A percentile compares a stretch with the other conserved stretches of the same genome.
Evolutionary conservation across 2,113 vertebrate genomes (phyloP).

Genomic region (Tringa solitaria): DNA sequence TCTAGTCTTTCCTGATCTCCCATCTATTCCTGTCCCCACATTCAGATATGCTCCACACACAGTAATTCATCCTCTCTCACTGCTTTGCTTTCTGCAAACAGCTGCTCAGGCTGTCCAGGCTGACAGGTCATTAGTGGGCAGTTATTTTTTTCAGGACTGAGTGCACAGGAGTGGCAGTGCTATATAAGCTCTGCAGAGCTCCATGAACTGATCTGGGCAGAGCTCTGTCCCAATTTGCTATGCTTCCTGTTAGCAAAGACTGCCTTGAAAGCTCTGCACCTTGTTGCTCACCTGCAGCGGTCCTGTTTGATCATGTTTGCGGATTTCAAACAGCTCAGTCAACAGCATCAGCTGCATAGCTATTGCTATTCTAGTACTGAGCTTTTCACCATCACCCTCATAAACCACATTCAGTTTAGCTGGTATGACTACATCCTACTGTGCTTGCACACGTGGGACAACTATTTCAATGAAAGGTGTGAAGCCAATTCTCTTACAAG

Average conservation of each 20-base stretch:
- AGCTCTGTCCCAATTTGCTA: neutral
- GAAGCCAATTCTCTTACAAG: neutral
- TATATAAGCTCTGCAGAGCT: neutral
- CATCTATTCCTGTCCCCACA: conserved; percentile 62
- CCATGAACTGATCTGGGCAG: neutral
- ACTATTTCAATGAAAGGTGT: neutral
- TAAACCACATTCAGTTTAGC: conserved; percentile 19
- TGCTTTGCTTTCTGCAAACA: conserved; percentile 4
- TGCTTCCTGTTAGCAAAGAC: conserved; percentile 7
- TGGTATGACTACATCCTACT: neutral
- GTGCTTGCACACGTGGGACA: neutral
- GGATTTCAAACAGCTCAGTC: neutral
- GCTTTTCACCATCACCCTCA: neutral
- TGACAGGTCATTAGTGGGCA: conserved; percentile 59
- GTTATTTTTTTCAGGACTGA: conserved; percentile 11
- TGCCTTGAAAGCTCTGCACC: neutral
- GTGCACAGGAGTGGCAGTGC: neutral
- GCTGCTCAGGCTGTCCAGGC: conserved; percentile 25
- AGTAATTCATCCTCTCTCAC: conserved; percentile 45
- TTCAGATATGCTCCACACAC: conserved; percentile 14
- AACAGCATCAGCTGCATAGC: neutral
- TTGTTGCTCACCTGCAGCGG: neutral
- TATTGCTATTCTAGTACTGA: neutral
- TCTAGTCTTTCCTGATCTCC: neutral
- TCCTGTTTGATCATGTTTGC: neutral